phyloP scores from a whole-genome alignment of 1,140 invertebrate species.

The Danaus melanippus region DNA sequence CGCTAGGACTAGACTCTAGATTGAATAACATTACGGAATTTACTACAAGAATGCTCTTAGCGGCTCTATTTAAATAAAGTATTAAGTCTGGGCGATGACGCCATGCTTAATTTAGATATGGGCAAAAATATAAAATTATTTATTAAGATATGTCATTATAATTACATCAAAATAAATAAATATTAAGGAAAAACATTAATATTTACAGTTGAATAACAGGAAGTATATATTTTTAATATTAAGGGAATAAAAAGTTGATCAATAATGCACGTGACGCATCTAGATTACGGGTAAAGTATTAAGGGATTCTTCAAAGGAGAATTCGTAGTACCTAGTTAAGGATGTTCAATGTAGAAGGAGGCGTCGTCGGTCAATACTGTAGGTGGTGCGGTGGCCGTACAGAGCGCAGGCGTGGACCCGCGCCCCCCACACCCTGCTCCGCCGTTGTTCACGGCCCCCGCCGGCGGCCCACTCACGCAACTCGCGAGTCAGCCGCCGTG shows the following conservation, averaged over 20 bases:
- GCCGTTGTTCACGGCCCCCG: constrained; percentile 26
- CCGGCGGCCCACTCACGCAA: constrained; percentile 54
- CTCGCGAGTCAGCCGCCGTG: constrained; percentile 63
- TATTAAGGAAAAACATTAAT: background rate
- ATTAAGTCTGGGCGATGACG: too few relatives aligned
- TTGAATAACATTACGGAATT: background rate
- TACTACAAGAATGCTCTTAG: background rate
- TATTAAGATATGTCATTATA: background rate
- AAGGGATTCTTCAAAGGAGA: constrained; percentile 63
- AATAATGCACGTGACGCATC: constrained; percentile 46
- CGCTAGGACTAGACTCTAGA: constrained; percentile 4
- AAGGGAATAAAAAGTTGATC: too few relatives aligned
- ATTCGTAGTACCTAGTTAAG: constrained; percentile 65
- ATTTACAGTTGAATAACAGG: too few relatives aligned
- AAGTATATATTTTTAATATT: too few relatives aligned
- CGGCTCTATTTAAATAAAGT: constrained; percentile 1
- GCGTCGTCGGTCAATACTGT: constrained; percentile 70
- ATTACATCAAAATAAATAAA: background rate
- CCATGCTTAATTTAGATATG: background rate
- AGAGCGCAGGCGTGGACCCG: constrained; percentile 52
- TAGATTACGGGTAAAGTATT: constrained; percentile 49
- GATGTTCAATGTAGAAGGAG: constrained; percentile 68
- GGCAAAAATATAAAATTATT: background rate
- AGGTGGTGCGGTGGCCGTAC: constrained; percentile 57
- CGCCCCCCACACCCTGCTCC: constrained; percentile 33